A percentile compares a stretch with the other conserved stretches of the same genome.
Conservation (phyloP, 2,888 invertebrate species). For the Desoria tigrina region DNA sequence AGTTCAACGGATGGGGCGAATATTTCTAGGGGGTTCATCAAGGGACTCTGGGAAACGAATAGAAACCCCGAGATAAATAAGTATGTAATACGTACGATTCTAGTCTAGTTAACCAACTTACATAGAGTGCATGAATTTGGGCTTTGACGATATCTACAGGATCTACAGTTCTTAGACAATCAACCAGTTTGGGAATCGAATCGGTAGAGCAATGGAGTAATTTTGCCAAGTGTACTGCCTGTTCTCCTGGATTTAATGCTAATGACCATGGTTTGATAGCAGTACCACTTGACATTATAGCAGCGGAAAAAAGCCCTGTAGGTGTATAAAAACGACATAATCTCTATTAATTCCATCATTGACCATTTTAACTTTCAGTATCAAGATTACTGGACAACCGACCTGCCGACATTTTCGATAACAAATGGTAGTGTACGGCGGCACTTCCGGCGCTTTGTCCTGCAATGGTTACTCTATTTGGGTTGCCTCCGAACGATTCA, state of each 20-base stretch:
- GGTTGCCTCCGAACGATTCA: conserved; percentile 34
- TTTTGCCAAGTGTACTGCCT: conserved; percentile 32
- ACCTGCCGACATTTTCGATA: conserved; percentile 40
- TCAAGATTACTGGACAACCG: too few species aligned
- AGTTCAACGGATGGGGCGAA: conserved; percentile 47
- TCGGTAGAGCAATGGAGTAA: conserved; percentile 33
- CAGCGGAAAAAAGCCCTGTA: conserved; percentile 40
- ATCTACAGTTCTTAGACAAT: conserved; percentile 35
- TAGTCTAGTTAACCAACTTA: conserved; percentile 12
- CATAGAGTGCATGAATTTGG: conserved; percentile 37
- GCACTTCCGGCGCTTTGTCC: conserved; percentile 42
- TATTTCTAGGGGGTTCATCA: conserved; percentile 45
- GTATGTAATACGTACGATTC: too few species aligned
- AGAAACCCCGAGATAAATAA: conserved; percentile 19
- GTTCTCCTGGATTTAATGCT: conserved; percentile 31
- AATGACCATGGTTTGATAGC: conserved; percentile 48
- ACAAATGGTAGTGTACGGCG: conserved; percentile 37
- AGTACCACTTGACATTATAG: conserved; percentile 44
- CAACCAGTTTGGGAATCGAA: conserved; percentile 25
- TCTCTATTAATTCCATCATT: not conserved
- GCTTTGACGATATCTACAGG: conserved; percentile 24
- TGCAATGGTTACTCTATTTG: conserved; percentile 25
- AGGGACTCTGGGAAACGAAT: conserved; percentile 41
- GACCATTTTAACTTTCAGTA: not conserved
- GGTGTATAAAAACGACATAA: too few species aligned